Evolutionary conservation across 2,113 vertebrate genomes (phyloP), one percentile per base, ranked within the genome.

Genomic region (Cranoglanis bouderius): DNA sequence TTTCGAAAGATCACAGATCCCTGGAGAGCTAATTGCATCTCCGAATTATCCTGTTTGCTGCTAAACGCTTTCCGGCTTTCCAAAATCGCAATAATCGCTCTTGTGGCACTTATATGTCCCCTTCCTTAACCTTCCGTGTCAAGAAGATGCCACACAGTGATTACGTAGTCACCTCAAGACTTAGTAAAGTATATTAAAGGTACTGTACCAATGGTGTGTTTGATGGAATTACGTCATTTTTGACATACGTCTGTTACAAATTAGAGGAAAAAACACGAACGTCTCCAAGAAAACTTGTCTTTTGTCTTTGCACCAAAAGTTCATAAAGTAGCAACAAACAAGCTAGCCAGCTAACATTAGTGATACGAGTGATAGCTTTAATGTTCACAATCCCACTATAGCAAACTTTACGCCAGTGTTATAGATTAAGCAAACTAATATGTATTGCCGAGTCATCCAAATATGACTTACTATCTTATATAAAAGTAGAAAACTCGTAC

Each of bases 31-130:
- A 40, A 86, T 55, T 43, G 70, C 24, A 12, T 78, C 55, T 61
- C 38, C 9, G 6, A 26, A 51, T 21, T 16, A 46, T 83, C 87
- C 80, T 72, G 51, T 83, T 84, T 84, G 43, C 32, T 35, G 65
- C 51, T 84, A 72, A 83, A n/a, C 6, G 13, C 59, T 88, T 88
- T 59, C 87, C 26, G 87, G 24, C 78, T 3, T 18, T 83, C 57
- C 32, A 67, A 82, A 55, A 43, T 80, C 74, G 12, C 26, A 40
- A 38, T 3, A 40, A 63, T 83, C 18, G 26, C 53, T 38, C 49
- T 24, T 9, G 13, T 35, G 21, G 49, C 49, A 12, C 21, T 35
- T 61, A 43, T 1, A 61, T 0, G 32, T n/a, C 29, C 12, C 43
- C 16, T 51, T 51, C 46, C 26, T 51, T 12, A 77, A 46, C 38